Evolutionary conservation across 2,113 vertebrate genomes (phyloP).

Genomic region (Pycnonotus jocosus): DNA sequence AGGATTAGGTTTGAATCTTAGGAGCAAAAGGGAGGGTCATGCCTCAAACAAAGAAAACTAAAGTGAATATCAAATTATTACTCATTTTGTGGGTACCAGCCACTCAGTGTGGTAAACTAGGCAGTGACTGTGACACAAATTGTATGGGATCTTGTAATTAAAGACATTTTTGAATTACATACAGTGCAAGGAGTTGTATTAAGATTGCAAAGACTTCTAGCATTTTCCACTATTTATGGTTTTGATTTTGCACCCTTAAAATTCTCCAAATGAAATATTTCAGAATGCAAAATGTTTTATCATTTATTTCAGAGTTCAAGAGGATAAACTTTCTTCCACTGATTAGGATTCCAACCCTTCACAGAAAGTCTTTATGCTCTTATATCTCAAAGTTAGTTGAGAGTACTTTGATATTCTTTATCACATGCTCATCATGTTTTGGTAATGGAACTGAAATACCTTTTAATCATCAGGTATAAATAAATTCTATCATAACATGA

Average conservation of each 20-base stretch:
- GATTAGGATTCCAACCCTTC: neutral
- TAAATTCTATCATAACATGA: neutral
- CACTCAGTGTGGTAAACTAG: neutral
- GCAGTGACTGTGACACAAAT: neutral
- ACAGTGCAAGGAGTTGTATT: neutral
- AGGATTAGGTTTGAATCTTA: neutral
- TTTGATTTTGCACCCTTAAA: neutral
- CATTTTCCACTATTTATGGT: neutral
- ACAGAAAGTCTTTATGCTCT: neutral
- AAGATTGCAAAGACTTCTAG: neutral
- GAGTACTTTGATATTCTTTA: neutral
- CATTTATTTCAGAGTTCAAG: neutral
- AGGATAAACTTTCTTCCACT: neutral
- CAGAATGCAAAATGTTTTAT: neutral
- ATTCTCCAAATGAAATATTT: neutral
- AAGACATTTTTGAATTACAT: neutral
- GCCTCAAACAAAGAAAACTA: neutral
- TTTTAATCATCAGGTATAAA: neutral
- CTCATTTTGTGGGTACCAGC: neutral
- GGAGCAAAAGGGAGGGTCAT: neutral
- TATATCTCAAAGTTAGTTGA: neutral
- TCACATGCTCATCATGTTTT: neutral
- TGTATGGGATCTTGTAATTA: neutral
- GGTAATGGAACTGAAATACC: neutral
- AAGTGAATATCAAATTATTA: neutral